phyloP scores from a whole-genome alignment of 1,140 invertebrate species.

The Diprion similis region DNA sequence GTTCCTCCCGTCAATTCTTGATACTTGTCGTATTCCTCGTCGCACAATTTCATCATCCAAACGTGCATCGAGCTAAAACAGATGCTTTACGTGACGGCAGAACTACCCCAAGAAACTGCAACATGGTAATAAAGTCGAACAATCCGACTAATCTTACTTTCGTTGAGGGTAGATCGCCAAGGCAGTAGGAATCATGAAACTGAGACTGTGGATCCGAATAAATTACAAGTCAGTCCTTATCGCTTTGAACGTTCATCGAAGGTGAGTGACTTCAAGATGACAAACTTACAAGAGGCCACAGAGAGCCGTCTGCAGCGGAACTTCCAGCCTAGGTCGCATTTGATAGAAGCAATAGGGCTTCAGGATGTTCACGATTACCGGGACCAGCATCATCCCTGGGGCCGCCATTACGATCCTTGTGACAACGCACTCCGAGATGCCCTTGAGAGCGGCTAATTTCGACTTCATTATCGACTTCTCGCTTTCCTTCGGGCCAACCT shows the following conservation, averaged over 20 bases:
- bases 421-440: conserved; percentile 69
- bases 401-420: conserved; percentile 71
- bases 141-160: conserved; percentile 19
- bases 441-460: conserved; percentile 60
- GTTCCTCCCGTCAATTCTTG: conserved; percentile 12
- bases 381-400: conserved; percentile 60
- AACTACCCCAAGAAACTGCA: neutral
- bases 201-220: conserved; percentile 7
- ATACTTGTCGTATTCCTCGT: conserved; percentile 17
- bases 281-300: conserved; percentile 21
- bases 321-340: conserved; percentile 15
- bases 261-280: neutral
- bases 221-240: conserved; percentile 13
- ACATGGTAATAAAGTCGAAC: neutral
- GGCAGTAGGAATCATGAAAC: conserved; percentile 24
- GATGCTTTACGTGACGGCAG: neutral
- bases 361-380: conserved; percentile 24
- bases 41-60: conserved; percentile 11
- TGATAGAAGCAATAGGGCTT: conserved; percentile 27
- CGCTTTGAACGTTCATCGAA: neutral
- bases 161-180: conserved; percentile 25
- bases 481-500: neutral
- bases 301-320: conserved; percentile 17
- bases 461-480: conserved; percentile 31
- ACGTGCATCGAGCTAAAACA: conserved; percentile 17